Evolutionary conservation across 2,113 vertebrate species (phyloP).

Genomic region (Megalops atlanticus): DNA sequence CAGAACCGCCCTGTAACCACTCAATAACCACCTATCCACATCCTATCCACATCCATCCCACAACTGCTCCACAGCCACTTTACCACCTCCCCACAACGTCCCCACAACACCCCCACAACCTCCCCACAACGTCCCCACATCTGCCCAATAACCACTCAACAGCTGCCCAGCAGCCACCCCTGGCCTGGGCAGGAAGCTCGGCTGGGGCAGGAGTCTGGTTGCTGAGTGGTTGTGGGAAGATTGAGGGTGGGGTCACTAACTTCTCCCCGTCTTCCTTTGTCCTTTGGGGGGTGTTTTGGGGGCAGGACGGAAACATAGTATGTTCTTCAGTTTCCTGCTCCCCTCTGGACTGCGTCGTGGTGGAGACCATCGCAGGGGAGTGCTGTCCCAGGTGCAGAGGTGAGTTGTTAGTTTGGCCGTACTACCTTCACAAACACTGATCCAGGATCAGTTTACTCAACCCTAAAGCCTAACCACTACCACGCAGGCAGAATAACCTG

Average conservation of each 20-base stretch:
- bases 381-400: conserved; percentile 67
- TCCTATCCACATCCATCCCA: no score
- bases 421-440: background rate
- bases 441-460: background rate
- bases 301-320: conserved; percentile 54
- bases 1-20: no score
- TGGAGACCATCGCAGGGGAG: conserved; percentile 53
- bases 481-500: no score
- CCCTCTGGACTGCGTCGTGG: conserved; percentile 52
- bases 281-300: background rate
- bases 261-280: background rate
- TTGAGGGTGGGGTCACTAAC: background rate
- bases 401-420: conserved; percentile 37
- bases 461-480: no score
- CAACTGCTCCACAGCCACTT: no score
- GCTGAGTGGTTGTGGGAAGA: background rate
- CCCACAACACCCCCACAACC: background rate
- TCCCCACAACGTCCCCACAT: background rate
- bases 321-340: conserved; percentile 54
- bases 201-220: background rate
- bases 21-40: no score
- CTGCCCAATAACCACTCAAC: no score
- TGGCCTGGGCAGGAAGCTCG: background rate
- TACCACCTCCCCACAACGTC: background rate
- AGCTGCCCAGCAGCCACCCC: background rate